phyloP scores from a whole-genome alignment of 1,140 invertebrate species.

The Camponotus vicinus region DNA sequence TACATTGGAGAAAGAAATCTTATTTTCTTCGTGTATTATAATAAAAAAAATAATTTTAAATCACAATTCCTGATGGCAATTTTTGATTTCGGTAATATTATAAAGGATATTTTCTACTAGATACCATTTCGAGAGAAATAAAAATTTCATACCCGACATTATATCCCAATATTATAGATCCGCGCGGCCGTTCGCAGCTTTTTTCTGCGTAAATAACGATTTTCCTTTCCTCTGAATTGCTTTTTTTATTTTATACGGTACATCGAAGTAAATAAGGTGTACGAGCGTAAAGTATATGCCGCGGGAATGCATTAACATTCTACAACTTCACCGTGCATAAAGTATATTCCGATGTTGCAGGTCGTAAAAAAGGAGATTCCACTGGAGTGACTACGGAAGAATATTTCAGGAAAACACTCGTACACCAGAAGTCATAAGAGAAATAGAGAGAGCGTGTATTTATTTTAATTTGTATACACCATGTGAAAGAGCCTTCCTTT shows the following conservation, averaged over 20 bases:
- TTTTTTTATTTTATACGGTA: conserved; percentile 37
- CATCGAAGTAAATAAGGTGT: conserved; percentile 49
- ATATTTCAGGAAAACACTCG: conserved; percentile 20
- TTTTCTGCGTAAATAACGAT: conserved; percentile 41
- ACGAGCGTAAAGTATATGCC: conserved; percentile 13
- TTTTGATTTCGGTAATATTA: neutral
- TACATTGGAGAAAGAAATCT: neutral
- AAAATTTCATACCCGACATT: conserved; percentile 10
- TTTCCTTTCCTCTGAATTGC: conserved; percentile 26
- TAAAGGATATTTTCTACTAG: neutral
- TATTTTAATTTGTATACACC: conserved; percentile 63
- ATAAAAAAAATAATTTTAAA: neutral
- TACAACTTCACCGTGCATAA: conserved; percentile 43
- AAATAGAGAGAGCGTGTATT: conserved; percentile 53
- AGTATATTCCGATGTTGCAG: conserved; percentile 76
- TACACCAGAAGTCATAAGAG: conserved; percentile 9
- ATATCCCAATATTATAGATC: conserved; percentile 17
- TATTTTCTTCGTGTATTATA: neutral
- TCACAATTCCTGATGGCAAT: neutral
- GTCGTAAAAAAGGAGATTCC: conserved; percentile 83
- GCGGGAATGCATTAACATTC: conserved; percentile 54
- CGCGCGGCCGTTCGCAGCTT: conserved; percentile 32
- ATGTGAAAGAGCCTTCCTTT: neutral
- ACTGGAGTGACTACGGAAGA: conserved; percentile 76
- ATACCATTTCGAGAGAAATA: conserved; percentile 2